Evolutionary conservation across 2,113 vertebrate genomes (phyloP).

Genomic region (Corvus cornix): DNA sequence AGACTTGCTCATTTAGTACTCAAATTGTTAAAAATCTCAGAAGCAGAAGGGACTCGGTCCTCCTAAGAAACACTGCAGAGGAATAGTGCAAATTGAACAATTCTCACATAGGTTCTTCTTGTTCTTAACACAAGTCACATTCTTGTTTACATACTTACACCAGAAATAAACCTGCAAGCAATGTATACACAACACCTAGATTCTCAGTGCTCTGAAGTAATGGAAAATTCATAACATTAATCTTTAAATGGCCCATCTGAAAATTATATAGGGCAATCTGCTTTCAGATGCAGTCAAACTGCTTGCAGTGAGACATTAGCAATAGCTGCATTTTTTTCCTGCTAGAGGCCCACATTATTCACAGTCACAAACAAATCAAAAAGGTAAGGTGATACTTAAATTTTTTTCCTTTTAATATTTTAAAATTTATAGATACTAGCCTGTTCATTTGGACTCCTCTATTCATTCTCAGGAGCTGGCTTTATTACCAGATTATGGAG

Average conservation of each 20-base stretch:
- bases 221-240: slow-evolving; percentile 41
- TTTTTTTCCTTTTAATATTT: neutral
- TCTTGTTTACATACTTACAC: neutral
- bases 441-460: neutral
- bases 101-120: neutral
- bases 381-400: neutral
- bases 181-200: neutral
- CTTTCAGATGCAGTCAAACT: slow-evolving; percentile 31
- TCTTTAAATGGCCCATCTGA: neutral
- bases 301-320: neutral
- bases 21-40: slow-evolving; percentile 68
- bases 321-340: neutral
- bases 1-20: slow-evolving; percentile 78
- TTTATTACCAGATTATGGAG: neutral
- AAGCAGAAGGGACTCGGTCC: neutral
- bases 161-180: neutral
- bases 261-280: neutral
- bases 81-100: neutral
- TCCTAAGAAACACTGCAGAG: neutral
- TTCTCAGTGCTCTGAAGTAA: neutral
- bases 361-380: neutral
- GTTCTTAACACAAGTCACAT: neutral
- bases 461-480: neutral
- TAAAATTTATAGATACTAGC: neutral
- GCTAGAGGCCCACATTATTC: neutral